Percentiles rank a stretch among this genome's conserved stretches.
phyloP scores from a whole-genome alignment of 2,888 invertebrate species.

The Phrixothrix hirtus region DNA sequence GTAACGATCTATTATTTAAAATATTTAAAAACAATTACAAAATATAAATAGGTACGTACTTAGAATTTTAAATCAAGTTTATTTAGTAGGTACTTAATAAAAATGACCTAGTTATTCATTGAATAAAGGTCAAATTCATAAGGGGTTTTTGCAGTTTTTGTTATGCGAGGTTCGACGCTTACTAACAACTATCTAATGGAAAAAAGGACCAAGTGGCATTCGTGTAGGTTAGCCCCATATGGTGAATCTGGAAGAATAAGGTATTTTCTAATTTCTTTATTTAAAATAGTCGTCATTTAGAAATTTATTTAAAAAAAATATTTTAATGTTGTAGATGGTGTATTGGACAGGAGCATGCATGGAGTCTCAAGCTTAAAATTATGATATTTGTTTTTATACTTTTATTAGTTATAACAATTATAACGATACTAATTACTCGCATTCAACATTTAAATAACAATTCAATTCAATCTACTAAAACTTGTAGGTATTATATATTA shows the following conservation, averaged over 20 bases:
- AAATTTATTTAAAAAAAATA: no score
- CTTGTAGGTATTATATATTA: no score
- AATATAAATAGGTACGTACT: slow-evolving; percentile 5
- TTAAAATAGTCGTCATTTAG: no score
- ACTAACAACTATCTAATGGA: slow-evolving; percentile 41
- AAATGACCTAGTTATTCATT: slow-evolving; percentile 46
- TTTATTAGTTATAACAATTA: slow-evolving; percentile 12
- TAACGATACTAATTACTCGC: slow-evolving; percentile 13
- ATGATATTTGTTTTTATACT: slow-evolving; percentile 55
- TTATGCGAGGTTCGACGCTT: slow-evolving; percentile 32
- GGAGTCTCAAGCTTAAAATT: slow-evolving; percentile 53
- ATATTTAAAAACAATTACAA: background rate
- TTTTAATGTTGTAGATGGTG: no score
- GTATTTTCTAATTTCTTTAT: no score
- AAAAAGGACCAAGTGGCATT: slow-evolving; percentile 48
- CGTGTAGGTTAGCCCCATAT: slow-evolving; percentile 55
- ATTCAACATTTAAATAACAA: background rate
- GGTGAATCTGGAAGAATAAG: slow-evolving; percentile 58
- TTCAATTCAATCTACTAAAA: no score
- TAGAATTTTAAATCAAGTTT: slow-evolving; percentile 33
- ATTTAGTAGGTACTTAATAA: slow-evolving; percentile 39
- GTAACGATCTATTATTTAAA: no score
- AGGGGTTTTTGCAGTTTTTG: slow-evolving; percentile 34
- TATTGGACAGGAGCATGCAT: slow-evolving; percentile 54
- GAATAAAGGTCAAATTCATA: slow-evolving; percentile 47